Base-by-base conservation (phyloP, 1,140 invertebrate species). In the Eupristina koningsbergeri region DNA sequence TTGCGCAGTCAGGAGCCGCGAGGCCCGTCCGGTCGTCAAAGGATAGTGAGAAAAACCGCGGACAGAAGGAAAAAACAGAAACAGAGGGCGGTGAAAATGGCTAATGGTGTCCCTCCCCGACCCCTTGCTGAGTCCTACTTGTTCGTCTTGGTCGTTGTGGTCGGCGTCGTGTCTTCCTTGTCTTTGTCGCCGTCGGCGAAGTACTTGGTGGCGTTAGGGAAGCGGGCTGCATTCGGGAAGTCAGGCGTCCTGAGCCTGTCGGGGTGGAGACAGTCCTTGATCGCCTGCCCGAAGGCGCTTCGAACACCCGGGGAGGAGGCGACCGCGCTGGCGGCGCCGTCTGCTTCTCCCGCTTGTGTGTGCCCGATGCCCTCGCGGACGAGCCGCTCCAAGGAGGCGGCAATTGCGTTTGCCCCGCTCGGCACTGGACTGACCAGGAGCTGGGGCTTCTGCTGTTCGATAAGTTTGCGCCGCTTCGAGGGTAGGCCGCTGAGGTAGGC, bases 401-500 rank as follows among this genome's bases (percentile, higher is more conserved):
- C 84, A 80, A 93, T 88, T 0, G 88, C 87, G 3, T 90, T 89
- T 26, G 86, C 87, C 22, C 87, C 87, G 85, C 89, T 91, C 5
- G 90, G 87, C 0, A 90, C 89, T 0, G 91, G 88, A 63, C 88
- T 91, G 1, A 90, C 89, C 9, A 92, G 83, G 63, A 92, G 86
- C 67, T 88, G 90, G 74, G 91, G 91, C 78, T 92, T 93, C 63
- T 92, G 90, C 47, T 92, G 91, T 69, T 93, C 91, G 6, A 95
- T 94, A 79, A 97, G 91, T 91, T 96, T 96, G 85, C 96, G 94
- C 29, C 96, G 93, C 90, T 97, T 97, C 61, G 94, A 95, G 19
- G 97, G 96, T 94, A 97, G 94, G 15, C 95, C 95, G 34, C 94
- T 94, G 53, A 97, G 91, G 89, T 97, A 97, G n/a, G 96, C 96